These are phyloP conservation scores for Hippocampus mohnikei DNA, from an alignment of 2,113 vertebrate species.

Conservation along the genomic window DNA sequence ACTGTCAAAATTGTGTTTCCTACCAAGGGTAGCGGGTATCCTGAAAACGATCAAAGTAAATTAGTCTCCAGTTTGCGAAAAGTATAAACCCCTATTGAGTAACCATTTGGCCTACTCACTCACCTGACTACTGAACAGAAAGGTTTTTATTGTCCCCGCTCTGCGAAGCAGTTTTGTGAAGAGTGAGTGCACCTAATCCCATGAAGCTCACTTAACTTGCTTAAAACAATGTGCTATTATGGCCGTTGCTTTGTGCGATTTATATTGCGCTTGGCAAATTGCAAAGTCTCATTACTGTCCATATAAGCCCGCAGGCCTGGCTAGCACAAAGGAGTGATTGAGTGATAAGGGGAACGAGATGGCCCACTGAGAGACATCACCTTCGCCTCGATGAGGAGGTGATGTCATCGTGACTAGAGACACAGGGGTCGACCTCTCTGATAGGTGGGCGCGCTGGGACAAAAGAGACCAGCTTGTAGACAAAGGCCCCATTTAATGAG, in stretches of 20 bases:
- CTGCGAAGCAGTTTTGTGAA: slow-evolving; percentile 55
- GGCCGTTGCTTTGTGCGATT: slow-evolving; percentile 60
- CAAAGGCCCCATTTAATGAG: slow-evolving; percentile 70
- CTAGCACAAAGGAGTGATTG: slow-evolving; percentile 70
- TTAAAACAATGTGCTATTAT: slow-evolving; percentile 74
- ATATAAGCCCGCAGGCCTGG: slow-evolving; percentile 56
- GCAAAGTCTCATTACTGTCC: slow-evolving; percentile 70
- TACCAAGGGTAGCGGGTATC: not conserved
- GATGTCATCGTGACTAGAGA: slow-evolving; percentile 70
- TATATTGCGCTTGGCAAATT: slow-evolving; percentile 65
- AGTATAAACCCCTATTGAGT: slow-evolving; percentile 22
- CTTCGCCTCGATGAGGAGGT: slow-evolving; percentile 68
- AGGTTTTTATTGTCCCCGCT: slow-evolving; percentile 56
- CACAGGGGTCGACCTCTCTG: slow-evolving; percentile 60
- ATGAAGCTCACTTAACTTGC: slow-evolving; percentile 59
- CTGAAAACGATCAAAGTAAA: slow-evolving; percentile 10
- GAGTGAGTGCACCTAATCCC: slow-evolving; percentile 57
- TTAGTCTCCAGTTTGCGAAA: not conserved
- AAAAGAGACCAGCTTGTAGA: slow-evolving; percentile 64
- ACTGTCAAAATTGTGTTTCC: not conserved
- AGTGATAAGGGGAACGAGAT: slow-evolving; percentile 62
- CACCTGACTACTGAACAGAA: slow-evolving; percentile 69
- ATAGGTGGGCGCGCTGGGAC: slow-evolving; percentile 64
- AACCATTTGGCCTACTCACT: slow-evolving; percentile 50
- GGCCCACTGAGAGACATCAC: slow-evolving; percentile 63